Conservation (phyloP, 2,888 invertebrate species). For the Drepana falcataria region DNA sequence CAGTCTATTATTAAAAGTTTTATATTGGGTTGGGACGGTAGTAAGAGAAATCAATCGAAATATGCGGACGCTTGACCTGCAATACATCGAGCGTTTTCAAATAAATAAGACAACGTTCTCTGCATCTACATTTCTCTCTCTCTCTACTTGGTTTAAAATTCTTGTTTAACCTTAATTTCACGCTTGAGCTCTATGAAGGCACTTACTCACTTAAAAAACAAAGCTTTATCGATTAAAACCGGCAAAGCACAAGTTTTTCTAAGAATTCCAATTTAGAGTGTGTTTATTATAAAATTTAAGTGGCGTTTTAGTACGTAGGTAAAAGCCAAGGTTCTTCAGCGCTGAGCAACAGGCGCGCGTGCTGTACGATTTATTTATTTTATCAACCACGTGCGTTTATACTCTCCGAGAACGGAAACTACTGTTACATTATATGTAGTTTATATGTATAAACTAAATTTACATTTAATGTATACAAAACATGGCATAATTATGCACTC, state of each 20-base stretch:
- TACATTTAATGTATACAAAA: neutral
- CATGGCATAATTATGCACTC: no score
- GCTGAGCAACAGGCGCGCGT: constrained; percentile 43
- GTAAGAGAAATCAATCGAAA: constrained; percentile 9
- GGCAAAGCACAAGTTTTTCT: constrained; percentile 9
- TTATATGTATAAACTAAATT: constrained; percentile 30
- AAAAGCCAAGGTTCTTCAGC: constrained; percentile 46
- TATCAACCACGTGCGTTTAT: constrained; percentile 54
- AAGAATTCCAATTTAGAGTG: constrained; percentile 27
- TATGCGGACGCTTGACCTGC: neutral
- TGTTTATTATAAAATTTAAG: constrained; percentile 48
- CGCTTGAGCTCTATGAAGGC: constrained; percentile 3
- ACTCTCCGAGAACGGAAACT: constrained; percentile 42
- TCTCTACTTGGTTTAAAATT: no score
- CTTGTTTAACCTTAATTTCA: neutral
- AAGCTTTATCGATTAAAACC: constrained; percentile 7
- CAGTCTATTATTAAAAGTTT: constrained; percentile 49
- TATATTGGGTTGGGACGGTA: constrained; percentile 33
- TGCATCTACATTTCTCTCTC: no score
- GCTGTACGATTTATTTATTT: constrained; percentile 62
- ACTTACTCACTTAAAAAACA: neutral
- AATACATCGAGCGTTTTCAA: neutral
- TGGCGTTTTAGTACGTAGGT: constrained; percentile 40
- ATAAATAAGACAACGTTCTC: no score
- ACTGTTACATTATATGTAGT: constrained; percentile 33